Conservation (phyloP, 2,113 vertebrate species). For the Takifugu bimaculatus region DNA sequence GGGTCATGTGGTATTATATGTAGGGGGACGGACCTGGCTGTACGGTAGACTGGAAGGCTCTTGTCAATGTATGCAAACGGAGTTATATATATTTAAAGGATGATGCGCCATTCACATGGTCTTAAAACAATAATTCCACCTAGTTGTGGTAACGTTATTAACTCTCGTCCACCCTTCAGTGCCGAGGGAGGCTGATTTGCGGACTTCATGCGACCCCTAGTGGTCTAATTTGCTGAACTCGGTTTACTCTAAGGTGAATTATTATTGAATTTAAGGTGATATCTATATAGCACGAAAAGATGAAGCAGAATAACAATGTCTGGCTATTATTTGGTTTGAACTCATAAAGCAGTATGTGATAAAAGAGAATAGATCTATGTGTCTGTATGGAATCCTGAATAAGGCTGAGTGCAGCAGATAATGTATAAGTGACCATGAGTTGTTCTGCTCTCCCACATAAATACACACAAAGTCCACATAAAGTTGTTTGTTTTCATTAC, state of each 20-base stretch:
- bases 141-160: slow-evolving; percentile 29
- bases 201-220: slow-evolving; percentile 78
- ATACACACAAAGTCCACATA: too few relatives aligned
- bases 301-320: too few relatives aligned
- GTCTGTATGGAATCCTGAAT: too few relatives aligned
- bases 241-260: not conserved
- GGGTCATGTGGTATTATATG: slow-evolving; percentile 23
- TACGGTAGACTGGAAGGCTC: not conserved
- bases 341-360: too few relatives aligned
- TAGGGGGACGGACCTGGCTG: not conserved
- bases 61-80: slow-evolving; percentile 51
- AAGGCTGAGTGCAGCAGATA: too few relatives aligned
- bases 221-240: slow-evolving; percentile 34
- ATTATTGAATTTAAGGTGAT: too few relatives aligned
- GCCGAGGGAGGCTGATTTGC: slow-evolving; percentile 43
- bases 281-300: too few relatives aligned
- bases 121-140: slow-evolving; percentile 39
- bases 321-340: too few relatives aligned
- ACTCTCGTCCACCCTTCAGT: slow-evolving; percentile 21
- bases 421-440: too few relatives aligned
- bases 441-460: too few relatives aligned
- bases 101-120: slow-evolving; percentile 30
- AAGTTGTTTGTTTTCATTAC: too few relatives aligned
- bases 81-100: slow-evolving; percentile 51
- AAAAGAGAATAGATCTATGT: too few relatives aligned